Percentiles rank a stretch among this genome's conserved stretches.
Evolutionary conservation across 2,888 invertebrate species (phyloP).

Genomic region (Microplitis manilae): DNA sequence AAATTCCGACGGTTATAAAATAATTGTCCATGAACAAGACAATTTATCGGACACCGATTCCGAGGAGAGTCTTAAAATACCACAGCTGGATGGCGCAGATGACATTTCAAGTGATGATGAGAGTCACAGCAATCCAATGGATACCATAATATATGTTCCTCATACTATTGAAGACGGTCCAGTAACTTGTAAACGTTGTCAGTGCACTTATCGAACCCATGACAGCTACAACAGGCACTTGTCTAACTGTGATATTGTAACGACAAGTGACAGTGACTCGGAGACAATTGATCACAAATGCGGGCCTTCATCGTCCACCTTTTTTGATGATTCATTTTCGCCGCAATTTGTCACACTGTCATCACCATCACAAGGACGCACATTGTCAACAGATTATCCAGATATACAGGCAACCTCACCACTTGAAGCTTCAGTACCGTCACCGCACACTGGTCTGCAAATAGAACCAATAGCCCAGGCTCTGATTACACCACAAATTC

Average conservation of each 20-base stretch:
- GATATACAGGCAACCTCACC: slow-evolving; percentile 66
- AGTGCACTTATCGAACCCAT: slow-evolving; percentile 87
- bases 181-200: slow-evolving; percentile 90
- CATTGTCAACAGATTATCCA: slow-evolving; percentile 63
- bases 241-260: slow-evolving; percentile 83
- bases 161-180: slow-evolving; percentile 77
- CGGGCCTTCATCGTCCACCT: slow-evolving; percentile 63
- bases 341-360: slow-evolving; percentile 63
- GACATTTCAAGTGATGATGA: slow-evolving; percentile 75
- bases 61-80: slow-evolving; percentile 69
- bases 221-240: slow-evolving; percentile 87
- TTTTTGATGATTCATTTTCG: slow-evolving; percentile 61
- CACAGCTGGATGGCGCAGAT: slow-evolving; percentile 81
- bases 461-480: slow-evolving; percentile 68
- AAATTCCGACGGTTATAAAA: slow-evolving; percentile 20
- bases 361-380: slow-evolving; percentile 66
- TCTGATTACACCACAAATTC: slow-evolving; percentile 65
- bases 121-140: slow-evolving; percentile 52
- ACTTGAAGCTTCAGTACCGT: slow-evolving; percentile 66
- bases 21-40: background rate
- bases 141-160: slow-evolving; percentile 55
- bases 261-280: slow-evolving; percentile 87
- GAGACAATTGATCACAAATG: slow-evolving; percentile 74
- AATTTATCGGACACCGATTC: slow-evolving; percentile 45
- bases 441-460: slow-evolving; percentile 64